Evolutionary conservation across 2,797 vertebrate genomes (phyloP).

Genomic region (Amniataba percoides): DNA sequence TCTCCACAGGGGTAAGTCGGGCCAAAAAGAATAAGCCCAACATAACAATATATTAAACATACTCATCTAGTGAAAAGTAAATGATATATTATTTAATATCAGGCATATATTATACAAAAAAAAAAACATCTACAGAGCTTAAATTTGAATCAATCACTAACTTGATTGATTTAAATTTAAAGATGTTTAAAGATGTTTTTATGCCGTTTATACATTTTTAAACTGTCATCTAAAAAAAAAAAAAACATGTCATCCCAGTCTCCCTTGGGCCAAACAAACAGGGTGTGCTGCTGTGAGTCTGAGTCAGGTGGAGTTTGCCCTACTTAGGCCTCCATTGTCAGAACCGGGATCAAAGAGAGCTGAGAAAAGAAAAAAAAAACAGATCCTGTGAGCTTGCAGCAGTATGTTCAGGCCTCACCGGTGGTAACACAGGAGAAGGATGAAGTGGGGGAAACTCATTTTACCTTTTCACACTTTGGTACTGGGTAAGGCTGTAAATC

Average conservation of each 20-base stretch:
- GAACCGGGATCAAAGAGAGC: conserved; percentile 35
- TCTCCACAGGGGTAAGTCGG: conserved; percentile 88
- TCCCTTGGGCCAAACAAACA: conserved; percentile 25
- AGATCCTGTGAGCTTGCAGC: conserved; percentile 9
- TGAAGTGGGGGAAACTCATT: conserved; percentile 2
- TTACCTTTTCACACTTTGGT: neutral
- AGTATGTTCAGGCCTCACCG: neutral
- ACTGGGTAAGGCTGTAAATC: conserved; percentile 9
- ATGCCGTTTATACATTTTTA: neutral
- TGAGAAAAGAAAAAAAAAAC: conserved; percentile 5
- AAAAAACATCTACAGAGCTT: neutral
- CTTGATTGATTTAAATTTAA: too few species aligned
- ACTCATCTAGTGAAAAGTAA: neutral
- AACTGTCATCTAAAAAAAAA: conserved; percentile 16
- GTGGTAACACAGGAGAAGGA: neutral
- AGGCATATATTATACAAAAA: too few species aligned
- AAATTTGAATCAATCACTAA: neutral
- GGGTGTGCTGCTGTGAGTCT: neutral
- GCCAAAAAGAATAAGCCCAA: accelerated
- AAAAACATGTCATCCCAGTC: conserved; percentile 16
- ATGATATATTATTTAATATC: too few species aligned
- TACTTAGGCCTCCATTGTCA: conserved; percentile 42
- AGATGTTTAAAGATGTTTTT: too few species aligned
- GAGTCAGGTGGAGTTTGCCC: conserved; percentile 43
- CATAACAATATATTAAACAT: neutral